phyloP scores from a whole-genome alignment of 2,888 invertebrate genomes.

The Conomelus anceps region DNA sequence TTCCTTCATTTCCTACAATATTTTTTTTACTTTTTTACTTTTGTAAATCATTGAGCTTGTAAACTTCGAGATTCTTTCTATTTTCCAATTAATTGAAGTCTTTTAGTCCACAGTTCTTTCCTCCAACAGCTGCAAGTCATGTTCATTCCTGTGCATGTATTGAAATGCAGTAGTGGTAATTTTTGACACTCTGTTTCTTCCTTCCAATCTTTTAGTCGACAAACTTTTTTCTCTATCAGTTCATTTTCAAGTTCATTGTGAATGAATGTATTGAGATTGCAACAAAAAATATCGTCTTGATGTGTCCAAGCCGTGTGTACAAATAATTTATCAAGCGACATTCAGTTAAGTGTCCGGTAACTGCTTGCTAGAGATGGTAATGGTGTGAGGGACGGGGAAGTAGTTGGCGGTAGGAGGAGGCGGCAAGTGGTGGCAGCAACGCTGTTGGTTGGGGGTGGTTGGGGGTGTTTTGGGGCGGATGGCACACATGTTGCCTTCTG shows the following conservation, averaged over 20 bases:
- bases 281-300: neutral
- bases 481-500: conserved; percentile 9
- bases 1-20: too few relatives aligned
- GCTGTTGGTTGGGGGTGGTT: neutral
- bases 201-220: too few relatives aligned
- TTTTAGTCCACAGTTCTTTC: too few relatives aligned
- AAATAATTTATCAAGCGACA: neutral
- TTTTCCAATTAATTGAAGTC: too few relatives aligned
- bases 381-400: too few relatives aligned
- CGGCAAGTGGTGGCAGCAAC: neutral
- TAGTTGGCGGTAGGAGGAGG: neutral
- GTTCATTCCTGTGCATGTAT: too few relatives aligned
- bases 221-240: neutral
- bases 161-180: too few relatives aligned
- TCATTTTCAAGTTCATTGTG: neutral
- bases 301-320: neutral
- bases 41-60: too few relatives aligned
- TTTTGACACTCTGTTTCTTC: too few relatives aligned
- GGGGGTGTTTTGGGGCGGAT: neutral
- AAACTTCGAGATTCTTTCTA: too few relatives aligned
- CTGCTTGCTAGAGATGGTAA: neutral
- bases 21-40: too few relatives aligned
- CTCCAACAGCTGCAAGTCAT: too few relatives aligned
- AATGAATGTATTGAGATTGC: neutral
- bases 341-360: neutral